A percentile compares a stretch with the other conserved stretches of the same genome.
phyloP scores from a whole-genome alignment of 2,888 invertebrate genomes.

The Cerceris ruficornis region DNA sequence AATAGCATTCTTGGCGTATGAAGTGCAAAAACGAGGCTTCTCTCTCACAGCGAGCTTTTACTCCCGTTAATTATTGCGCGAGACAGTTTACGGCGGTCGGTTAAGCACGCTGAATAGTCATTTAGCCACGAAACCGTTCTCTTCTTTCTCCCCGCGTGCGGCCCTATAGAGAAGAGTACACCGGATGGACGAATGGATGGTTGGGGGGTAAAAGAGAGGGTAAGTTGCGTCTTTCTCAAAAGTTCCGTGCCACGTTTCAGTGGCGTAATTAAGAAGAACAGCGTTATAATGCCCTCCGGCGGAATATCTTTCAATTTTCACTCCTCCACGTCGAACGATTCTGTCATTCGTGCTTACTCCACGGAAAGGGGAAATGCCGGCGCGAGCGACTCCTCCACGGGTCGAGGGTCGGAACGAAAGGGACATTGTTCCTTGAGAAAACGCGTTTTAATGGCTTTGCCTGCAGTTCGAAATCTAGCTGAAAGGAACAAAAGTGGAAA shows the following conservation, averaged over 20 bases:
- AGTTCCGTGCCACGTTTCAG: slow-evolving; percentile 6
- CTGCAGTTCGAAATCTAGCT: not conserved
- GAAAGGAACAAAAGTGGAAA: not conserved
- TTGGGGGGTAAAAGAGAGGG: not conserved
- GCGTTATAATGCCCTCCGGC: slow-evolving; percentile 3
- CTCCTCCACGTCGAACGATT: slow-evolving; percentile 8
- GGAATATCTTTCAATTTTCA: slow-evolving; percentile 15
- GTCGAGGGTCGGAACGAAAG: not conserved
- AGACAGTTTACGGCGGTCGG: slow-evolving; percentile 5
- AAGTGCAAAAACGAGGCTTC: not conserved
- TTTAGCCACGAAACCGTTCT: slow-evolving; percentile 22
- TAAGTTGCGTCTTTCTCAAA: slow-evolving; percentile 4
- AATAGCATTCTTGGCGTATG: slow-evolving; percentile 18
- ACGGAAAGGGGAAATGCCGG: not conserved
- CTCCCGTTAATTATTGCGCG: slow-evolving; percentile 24
- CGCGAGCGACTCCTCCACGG: not conserved
- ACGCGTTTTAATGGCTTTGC: not conserved
- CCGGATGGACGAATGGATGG: no score
- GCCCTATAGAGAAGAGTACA: not conserved
- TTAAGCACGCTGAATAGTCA: slow-evolving; percentile 23
- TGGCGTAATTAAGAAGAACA: slow-evolving; percentile 12
- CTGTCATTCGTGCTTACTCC: slow-evolving; percentile 15
- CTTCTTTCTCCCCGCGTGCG: not conserved
- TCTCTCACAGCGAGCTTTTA: not conserved
- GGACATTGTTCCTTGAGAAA: slow-evolving; percentile 3